Conservation (phyloP, 2,113 vertebrate species). For the Pogonocichla stellata region DNA sequence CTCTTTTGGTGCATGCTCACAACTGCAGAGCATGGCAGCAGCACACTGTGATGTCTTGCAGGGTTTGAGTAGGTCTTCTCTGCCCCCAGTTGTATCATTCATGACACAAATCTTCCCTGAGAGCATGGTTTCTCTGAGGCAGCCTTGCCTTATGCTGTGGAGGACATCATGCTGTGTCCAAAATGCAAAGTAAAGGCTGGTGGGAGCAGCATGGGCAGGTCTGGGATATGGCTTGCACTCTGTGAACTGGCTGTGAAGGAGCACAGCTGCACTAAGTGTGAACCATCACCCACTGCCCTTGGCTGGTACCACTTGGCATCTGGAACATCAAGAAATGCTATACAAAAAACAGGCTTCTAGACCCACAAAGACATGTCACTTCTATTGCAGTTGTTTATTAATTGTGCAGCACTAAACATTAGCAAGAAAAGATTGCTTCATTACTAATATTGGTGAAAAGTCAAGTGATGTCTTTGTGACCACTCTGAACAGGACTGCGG, state of each 20-base stretch:
- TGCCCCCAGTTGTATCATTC: not conserved
- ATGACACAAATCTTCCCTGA: not conserved
- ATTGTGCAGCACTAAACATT: not conserved
- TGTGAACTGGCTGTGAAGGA: not conserved
- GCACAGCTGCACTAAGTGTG: not conserved
- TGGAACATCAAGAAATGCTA: not conserved
- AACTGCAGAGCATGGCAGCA: not conserved
- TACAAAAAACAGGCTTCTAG: not conserved
- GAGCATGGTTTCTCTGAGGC: not conserved
- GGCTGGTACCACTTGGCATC: not conserved
- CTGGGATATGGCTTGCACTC: not conserved
- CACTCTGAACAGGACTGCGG: conserved; percentile 6
- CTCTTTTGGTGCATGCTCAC: rapidly evolving
- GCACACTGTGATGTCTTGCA: not conserved
- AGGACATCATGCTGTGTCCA: not conserved
- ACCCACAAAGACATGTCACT: not conserved
- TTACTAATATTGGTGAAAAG: conserved; percentile 44
- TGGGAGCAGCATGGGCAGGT: not conserved
- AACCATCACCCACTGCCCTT: not conserved
- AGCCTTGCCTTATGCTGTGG: not conserved
- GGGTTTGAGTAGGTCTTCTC: not conserved
- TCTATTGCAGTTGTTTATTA: not conserved
- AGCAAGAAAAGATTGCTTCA: conserved; percentile 42
- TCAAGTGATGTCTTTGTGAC: conserved; percentile 58
- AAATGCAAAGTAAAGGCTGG: not conserved